Evolutionary conservation across 2,888 invertebrate species (phyloP), one percentile per base, ranked within the genome.

Genomic region (Prionchulus punctatus): DNA sequence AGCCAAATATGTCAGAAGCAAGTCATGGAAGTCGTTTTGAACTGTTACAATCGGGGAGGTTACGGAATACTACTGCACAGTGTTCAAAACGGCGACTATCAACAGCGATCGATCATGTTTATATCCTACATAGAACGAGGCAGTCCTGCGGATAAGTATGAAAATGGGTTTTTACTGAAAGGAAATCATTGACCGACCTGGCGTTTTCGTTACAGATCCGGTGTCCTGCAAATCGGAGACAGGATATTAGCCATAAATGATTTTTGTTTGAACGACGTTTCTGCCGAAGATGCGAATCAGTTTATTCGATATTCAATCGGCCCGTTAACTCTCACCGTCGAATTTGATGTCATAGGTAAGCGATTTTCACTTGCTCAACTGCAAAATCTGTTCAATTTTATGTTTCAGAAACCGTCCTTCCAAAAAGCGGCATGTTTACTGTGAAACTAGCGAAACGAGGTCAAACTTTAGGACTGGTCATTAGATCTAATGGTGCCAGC

Each of bases 361-460:
- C 69, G 71, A 2, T 65, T n/a, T n/a, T n/a, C n/a, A n/a, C n/a
- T n/a, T n/a, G n/a, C n/a, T n/a, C n/a, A 69, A n/a, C n/a, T n/a
- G n/a, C n/a, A n/a, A n/a, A n/a, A n/a, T n/a, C n/a, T n/a, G n/a
- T n/a, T n/a, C n/a, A 47, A 47, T 47, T 12, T 47, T 54, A 7
- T n/a, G 27, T 53, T 60, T n/a, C 63, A 12, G 89, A 90, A 62
- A 81, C 87, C 0, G 87, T 90, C 48, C 85, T 89, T 61, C 88
- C 90, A 1, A 83, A 86, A 2, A 85, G 86, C 64, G 90, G 90
- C 0, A 83, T 88, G 0, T 91, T 90, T 69, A 85, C 84, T 61
- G 88, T 94, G 0, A 86, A 88, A 71, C 76, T 92, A 53, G 83
- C 86, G 2, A 76, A 76, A 63, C 71, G 72, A 61, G 82, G 82